phyloP scores from a whole-genome alignment of 2,113 vertebrate genomes.

The Coturnix japonica region DNA sequence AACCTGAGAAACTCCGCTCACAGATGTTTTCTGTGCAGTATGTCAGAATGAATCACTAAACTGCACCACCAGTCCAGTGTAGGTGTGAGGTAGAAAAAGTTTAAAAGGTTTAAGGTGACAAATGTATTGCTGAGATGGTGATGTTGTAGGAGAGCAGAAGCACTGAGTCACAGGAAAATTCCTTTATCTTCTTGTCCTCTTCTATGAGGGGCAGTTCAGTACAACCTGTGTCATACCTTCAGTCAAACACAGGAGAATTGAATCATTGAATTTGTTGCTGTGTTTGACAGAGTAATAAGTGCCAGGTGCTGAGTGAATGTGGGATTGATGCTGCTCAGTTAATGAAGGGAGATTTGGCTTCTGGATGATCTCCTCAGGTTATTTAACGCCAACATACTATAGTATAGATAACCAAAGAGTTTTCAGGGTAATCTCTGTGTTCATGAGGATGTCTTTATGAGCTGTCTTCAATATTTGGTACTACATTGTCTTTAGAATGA shows the following conservation, averaged over 20 bases:
- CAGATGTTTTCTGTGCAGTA: rapidly evolving
- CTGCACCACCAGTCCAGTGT: not conserved
- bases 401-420: not conserved
- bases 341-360: not conserved
- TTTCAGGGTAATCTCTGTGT: not conserved
- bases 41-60: not conserved
- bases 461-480: rapidly evolving
- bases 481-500: not conserved
- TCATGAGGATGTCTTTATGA: not conserved
- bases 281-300: not conserved
- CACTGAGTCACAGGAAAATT: not conserved
- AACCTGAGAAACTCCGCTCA: rapidly evolving
- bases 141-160: not conserved
- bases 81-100: not conserved
- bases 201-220: not conserved
- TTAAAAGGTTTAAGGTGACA: not conserved
- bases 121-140: not conserved
- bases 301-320: not conserved
- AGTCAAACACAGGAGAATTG: not conserved
- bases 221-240: not conserved
- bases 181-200: not conserved
- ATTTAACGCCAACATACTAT: not conserved
- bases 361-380: not conserved
- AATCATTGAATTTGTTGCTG: not conserved
- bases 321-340: not conserved